These are phyloP conservation scores for Eupithecia inturbata DNA, from an alignment of 2,888 invertebrate species.

Conservation along the genomic window DNA sequence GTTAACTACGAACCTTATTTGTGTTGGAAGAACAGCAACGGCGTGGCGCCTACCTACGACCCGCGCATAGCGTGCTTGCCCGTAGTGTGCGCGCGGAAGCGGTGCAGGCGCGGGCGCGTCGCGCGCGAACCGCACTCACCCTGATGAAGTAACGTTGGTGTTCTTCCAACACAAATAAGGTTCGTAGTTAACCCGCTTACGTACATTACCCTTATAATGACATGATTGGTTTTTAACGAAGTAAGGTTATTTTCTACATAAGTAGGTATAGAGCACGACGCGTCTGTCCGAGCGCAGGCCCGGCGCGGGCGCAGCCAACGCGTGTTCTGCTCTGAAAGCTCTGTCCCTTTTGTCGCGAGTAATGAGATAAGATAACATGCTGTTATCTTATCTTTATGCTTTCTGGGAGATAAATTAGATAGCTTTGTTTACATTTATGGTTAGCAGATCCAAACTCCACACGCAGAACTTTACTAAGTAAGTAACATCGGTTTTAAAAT, in stretches of 20 bases:
- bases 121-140: too few relatives aligned
- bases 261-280: not conserved
- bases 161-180: too few relatives aligned
- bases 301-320: not conserved
- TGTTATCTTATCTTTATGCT: too few relatives aligned
- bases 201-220: too few relatives aligned
- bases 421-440: constrained; percentile 30
- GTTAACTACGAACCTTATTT: too few relatives aligned
- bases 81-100: too few relatives aligned
- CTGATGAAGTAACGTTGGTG: too few relatives aligned
- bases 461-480: not conserved
- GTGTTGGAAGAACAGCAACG: too few relatives aligned
- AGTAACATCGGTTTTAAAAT: not conserved
- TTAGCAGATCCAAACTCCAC: constrained; percentile 8
- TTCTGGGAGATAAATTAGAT: constrained; percentile 34
- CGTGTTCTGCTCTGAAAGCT: constrained; percentile 23
- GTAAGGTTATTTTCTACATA: not conserved
- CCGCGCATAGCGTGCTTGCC: too few relatives aligned
- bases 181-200: too few relatives aligned
- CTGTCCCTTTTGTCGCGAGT: constrained; percentile 27
- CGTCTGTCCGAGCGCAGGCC: not conserved
- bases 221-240: not conserved
- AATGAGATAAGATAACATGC: constrained; percentile 35
- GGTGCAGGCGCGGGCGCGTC: too few relatives aligned
- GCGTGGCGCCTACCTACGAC: too few relatives aligned